Conservation (phyloP, 2,888 invertebrate genomes). For the Rhagium mordax region DNA sequence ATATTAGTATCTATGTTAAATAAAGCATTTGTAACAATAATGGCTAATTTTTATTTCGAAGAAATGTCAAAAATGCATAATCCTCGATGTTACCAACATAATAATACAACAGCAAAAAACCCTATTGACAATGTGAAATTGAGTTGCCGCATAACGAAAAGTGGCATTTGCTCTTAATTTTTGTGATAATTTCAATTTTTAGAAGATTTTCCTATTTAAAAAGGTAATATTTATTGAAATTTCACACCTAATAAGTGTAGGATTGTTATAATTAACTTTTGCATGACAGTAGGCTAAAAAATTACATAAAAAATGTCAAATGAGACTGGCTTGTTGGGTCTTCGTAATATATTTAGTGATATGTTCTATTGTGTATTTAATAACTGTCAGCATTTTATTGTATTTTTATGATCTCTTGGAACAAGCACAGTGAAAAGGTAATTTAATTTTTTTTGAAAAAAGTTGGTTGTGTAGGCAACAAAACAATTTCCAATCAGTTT, state of each 20-base stretch:
- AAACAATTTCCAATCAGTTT: slow-evolving; percentile 61
- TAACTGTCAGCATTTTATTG: slow-evolving; percentile 33
- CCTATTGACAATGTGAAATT: not conserved
- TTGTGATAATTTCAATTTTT: not conserved
- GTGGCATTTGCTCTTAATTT: not conserved
- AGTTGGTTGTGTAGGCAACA: slow-evolving; percentile 57
- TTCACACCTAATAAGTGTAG: not conserved
- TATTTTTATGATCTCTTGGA: slow-evolving; percentile 37
- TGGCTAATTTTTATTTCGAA: not conserved
- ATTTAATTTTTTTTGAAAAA: slow-evolving; percentile 12
- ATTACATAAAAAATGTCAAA: slow-evolving; percentile 29
- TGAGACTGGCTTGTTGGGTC: slow-evolving; percentile 38
- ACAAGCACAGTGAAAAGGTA: slow-evolving; percentile 15
- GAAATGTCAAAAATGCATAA: not conserved
- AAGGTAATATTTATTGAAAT: slow-evolving; percentile 3
- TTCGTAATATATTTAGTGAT: slow-evolving; percentile 39
- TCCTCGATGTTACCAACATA: not conserved
- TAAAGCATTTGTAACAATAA: too few relatives aligned
- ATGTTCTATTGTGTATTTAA: slow-evolving; percentile 34
- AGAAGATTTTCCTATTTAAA: not conserved
- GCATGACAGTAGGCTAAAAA: slow-evolving; percentile 25
- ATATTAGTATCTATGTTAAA: too few relatives aligned
- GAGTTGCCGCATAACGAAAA: not conserved
- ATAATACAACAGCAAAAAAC: not conserved
- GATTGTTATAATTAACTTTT: not conserved